A percentile compares a stretch with the other conserved stretches of the same genome.
Conservation (phyloP, 2,113 vertebrate species). For the Prunella himalayana region DNA sequence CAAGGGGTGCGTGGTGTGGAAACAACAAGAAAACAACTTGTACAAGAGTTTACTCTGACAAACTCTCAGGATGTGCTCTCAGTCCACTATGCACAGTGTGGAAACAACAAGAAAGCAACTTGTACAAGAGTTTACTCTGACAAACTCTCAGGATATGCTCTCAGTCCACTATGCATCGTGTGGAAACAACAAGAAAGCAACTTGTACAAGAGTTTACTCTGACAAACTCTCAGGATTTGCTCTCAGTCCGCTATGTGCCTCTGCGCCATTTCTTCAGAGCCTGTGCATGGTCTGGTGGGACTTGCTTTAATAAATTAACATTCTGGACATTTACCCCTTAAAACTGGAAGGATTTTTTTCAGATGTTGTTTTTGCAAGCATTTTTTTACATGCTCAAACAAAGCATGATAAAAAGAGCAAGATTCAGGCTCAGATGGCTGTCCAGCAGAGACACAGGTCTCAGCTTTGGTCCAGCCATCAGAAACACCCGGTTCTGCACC, state of each 20-base stretch:
- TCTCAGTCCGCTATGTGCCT: background rate
- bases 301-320: background rate
- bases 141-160: background rate
- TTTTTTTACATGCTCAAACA: background rate
- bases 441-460: background rate
- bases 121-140: background rate
- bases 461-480: background rate
- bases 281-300: background rate
- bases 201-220: background rate
- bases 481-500: background rate
- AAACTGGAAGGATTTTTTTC: background rate
- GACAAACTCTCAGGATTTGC: background rate
- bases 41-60: no score
- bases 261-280: background rate
- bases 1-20: background rate
- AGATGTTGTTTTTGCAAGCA: slow-evolving; percentile 3
- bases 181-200: background rate
- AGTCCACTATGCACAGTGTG: no score
- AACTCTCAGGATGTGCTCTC: no score
- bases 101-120: background rate
- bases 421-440: background rate
- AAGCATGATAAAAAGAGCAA: background rate
- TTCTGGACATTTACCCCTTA: background rate
- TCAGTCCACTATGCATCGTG: background rate
- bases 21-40: background rate